Percentiles rank a stretch among this genome's conserved stretches.
Conservation (phyloP, 2,888 invertebrate species). For the Melanotus villosus region DNA sequence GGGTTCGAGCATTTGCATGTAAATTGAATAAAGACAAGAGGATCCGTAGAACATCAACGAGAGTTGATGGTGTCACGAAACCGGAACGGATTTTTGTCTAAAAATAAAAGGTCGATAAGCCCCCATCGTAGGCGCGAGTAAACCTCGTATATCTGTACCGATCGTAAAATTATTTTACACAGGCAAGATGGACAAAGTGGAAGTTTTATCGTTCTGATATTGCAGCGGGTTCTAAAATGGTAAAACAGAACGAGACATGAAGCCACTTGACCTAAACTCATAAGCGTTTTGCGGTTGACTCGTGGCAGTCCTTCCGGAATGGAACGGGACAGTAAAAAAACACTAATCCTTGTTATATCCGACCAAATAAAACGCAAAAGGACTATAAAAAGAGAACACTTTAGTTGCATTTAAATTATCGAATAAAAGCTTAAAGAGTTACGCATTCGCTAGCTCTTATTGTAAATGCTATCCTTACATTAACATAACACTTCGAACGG, state of each 20-base stretch:
- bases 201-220: slow-evolving; percentile 41
- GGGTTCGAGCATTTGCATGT: slow-evolving; percentile 54
- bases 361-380: slow-evolving; percentile 34
- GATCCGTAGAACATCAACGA: slow-evolving; percentile 40
- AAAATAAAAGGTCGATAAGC: slow-evolving; percentile 39
- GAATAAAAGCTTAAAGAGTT: slow-evolving; percentile 12
- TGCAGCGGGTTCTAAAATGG: slow-evolving; percentile 36
- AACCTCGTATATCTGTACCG: slow-evolving; percentile 27
- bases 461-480: too few relatives aligned
- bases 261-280: slow-evolving; percentile 39
- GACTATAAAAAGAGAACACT: slow-evolving; percentile 28
- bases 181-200: slow-evolving; percentile 44
- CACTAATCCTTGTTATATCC: slow-evolving; percentile 42
- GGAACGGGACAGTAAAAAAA: slow-evolving; percentile 44
- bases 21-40: slow-evolving; percentile 56
- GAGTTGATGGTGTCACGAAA: slow-evolving; percentile 38
- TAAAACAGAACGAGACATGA: slow-evolving; percentile 37
- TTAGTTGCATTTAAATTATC: slow-evolving; percentile 38
- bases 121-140: slow-evolving; percentile 21
- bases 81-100: slow-evolving; percentile 36
- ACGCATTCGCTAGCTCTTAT: not conserved
- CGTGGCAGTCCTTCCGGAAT: slow-evolving; percentile 36
- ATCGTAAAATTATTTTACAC: slow-evolving; percentile 44
- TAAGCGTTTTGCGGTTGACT: slow-evolving; percentile 36
- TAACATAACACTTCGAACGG: too few relatives aligned